Evolutionary conservation across 2,797 vertebrate species (phyloP), one percentile per base, ranked within the genome.

Genomic region (Varecia variegata): DNA sequence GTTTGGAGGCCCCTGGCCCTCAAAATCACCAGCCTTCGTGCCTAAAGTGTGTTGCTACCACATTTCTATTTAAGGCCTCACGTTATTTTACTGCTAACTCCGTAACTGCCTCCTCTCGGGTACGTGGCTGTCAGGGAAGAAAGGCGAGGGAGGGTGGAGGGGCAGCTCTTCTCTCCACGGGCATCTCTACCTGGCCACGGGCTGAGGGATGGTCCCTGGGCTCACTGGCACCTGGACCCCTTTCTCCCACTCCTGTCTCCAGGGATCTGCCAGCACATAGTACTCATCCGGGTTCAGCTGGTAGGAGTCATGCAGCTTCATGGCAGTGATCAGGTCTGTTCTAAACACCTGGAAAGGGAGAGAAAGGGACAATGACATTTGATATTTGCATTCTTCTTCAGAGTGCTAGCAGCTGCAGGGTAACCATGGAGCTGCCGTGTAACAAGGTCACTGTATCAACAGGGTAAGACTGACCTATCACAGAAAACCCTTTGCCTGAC

Each of bases 201-300:
- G 99, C 97, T 99, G 98, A 1, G 99, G 99, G 96, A 99, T 99
- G 98, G 99, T 99, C 96, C 99, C 99, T 0, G 99, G 99, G 98
- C 99, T 99, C 98, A 99, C 99, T 0, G 99, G 99, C 91, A 99
- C 99, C 98, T 99, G 99, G 93, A 99, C 99, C 3, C 99, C 99
- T 96, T 99, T 99, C 98, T 99, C 99, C 99, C 99, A 99, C 96
- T 99, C 99, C 98, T 99, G 99, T 95, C 99, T 99, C 99, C 99
- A 99, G 32, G 99, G 99, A 97, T 99, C 99, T 2, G 99, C 99
- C 90, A 99, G 98, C 95, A 99, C 98, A 80, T 99, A 99, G 98
- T 99, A 99, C 74, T 99, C 99, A 88, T 99, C 99, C 0, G 99
- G 98, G 98, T 99, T 99, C 98, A 99, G 99, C 98, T 99, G 99